These are phyloP conservation scores for Microctonus aethiopoides DNA, from an alignment of 2,888 invertebrate species.

Conservation along the genomic window DNA sequence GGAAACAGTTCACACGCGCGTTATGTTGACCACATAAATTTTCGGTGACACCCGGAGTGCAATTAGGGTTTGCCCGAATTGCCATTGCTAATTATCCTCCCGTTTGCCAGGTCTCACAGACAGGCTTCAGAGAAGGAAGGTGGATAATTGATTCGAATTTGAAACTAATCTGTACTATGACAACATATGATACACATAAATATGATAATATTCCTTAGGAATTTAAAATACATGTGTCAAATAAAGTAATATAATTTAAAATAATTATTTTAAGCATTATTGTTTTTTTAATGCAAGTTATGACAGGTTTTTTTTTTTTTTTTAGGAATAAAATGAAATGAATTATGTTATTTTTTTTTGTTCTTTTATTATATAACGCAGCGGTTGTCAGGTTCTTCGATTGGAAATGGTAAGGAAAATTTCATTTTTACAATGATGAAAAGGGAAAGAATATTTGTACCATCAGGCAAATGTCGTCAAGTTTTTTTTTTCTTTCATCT, in stretches of 20 bases:
- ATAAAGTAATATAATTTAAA: background rate
- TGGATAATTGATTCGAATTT: constrained; percentile 62
- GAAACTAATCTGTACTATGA: constrained; percentile 55
- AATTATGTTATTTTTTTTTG: background rate
- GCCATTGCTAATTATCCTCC: constrained; percentile 61
- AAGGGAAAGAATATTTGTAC: background rate
- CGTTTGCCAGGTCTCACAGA: constrained; percentile 42
- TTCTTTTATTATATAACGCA: too few species aligned
- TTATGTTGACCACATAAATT: constrained; percentile 57
- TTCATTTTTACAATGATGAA: background rate
- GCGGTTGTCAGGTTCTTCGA: background rate
- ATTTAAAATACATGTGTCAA: background rate
- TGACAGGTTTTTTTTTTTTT: too few species aligned
- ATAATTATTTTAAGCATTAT: background rate
- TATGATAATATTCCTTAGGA: background rate
- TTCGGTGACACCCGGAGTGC: constrained; percentile 58
- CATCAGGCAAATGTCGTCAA: background rate
- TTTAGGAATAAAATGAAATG: too few species aligned
- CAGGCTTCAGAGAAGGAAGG: constrained; percentile 33
- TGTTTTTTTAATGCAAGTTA: too few species aligned
- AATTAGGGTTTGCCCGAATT: constrained; percentile 63
- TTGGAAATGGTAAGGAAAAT: constrained; percentile 7
- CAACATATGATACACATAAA: background rate
- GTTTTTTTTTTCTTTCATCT: background rate
- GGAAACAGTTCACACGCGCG: constrained; percentile 21